These are phyloP conservation scores for Brachymystax lenok DNA, from an alignment of 2,797 vertebrate species.

Conservation along the genomic window DNA sequence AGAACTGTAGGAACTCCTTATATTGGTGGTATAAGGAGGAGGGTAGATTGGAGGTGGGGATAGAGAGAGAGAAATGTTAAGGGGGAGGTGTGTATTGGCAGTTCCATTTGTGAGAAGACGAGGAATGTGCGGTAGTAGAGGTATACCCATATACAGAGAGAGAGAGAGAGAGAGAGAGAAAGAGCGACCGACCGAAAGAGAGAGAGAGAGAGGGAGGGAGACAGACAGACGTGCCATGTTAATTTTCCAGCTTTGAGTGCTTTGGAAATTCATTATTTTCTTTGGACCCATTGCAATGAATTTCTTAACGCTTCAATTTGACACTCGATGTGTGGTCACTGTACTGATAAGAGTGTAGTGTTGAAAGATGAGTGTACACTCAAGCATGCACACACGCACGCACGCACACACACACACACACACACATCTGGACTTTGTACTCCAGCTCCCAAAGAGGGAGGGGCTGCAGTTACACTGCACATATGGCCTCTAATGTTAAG, in stretches of 20 bases:
- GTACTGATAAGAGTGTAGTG: conserved; percentile 23
- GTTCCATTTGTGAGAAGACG: conserved; percentile 64
- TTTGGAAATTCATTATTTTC: neutral
- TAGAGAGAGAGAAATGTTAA: conserved; percentile 28
- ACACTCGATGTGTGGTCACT: conserved; percentile 8
- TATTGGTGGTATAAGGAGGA: conserved; percentile 5
- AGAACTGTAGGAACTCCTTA: conserved; percentile 4
- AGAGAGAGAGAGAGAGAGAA: conserved; percentile 10
- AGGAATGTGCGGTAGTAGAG: conserved; percentile 65
- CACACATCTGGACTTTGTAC: conserved; percentile 50
- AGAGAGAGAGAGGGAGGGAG: neutral
- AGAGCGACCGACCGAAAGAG: no score
- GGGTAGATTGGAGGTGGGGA: conserved; percentile 43
- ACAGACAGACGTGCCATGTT: neutral
- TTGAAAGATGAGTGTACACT: conserved; percentile 1
- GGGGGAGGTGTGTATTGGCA: conserved; percentile 42
- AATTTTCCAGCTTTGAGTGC: neutral
- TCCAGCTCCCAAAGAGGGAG: conserved; percentile 1
- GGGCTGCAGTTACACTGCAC: neutral
- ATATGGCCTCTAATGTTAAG: neutral
- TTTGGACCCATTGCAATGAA: neutral
- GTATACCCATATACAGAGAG: neutral
- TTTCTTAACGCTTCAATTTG: conserved; percentile 18
- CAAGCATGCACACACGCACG: neutral
- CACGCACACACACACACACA: neutral